These are phyloP conservation scores for Cydia amplana DNA, from an alignment of 1,140 invertebrate species.

Conservation along the genomic window DNA sequence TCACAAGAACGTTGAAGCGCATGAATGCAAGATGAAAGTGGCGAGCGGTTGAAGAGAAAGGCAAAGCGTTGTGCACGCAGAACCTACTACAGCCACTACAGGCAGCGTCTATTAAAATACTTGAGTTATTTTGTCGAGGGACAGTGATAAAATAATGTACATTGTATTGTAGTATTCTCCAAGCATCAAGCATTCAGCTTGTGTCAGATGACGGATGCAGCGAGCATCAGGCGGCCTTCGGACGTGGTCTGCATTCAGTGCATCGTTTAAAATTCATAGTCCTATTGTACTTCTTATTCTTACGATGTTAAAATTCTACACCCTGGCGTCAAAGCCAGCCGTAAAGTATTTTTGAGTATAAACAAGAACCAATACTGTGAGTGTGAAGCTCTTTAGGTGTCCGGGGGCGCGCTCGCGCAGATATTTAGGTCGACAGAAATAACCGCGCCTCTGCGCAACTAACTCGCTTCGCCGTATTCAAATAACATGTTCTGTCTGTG, in stretches of 20 bases:
- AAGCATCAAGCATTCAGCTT: constrained; percentile 11
- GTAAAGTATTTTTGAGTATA: constrained; percentile 39
- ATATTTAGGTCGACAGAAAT: constrained; percentile 77
- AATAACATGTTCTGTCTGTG: constrained; percentile 26
- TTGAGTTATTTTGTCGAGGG: neutral
- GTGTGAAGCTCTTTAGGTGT: constrained; percentile 37
- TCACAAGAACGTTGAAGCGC: constrained; percentile 9
- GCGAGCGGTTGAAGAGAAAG: constrained; percentile 16
- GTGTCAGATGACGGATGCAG: constrained; percentile 12
- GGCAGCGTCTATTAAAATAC: neutral
- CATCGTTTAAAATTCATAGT: constrained; percentile 26
- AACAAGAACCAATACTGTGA: constrained; percentile 45
- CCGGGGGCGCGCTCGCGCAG: constrained; percentile 52
- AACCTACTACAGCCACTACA: constrained; percentile 3
- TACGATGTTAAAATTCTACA: constrained; percentile 1
- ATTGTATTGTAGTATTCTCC: neutral
- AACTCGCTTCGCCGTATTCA: constrained; percentile 6
- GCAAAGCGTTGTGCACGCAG: constrained; percentile 19
- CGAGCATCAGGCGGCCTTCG: constrained; percentile 18
- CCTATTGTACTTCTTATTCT: neutral
- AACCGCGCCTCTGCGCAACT: constrained; percentile 50
- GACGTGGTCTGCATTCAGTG: constrained; percentile 23
- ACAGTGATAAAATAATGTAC: neutral
- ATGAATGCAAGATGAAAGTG: constrained; percentile 20
- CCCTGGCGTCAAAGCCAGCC: constrained; percentile 24